These are phyloP conservation scores for Drosophila falleni DNA, from an alignment of 2,888 invertebrate species.

Conservation along the genomic window DNA sequence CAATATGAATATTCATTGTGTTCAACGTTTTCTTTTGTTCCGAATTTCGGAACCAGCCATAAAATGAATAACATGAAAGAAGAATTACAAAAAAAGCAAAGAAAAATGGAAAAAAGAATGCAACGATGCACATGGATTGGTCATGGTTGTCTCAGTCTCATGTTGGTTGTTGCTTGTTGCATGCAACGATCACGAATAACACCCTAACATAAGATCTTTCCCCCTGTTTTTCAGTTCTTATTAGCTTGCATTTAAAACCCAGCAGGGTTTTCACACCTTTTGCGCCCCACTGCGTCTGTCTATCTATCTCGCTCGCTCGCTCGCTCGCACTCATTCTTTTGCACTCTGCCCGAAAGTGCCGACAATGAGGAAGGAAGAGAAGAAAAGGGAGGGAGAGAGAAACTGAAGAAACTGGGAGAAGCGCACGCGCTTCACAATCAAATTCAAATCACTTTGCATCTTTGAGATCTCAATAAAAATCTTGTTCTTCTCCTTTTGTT, in stretches of 20 bases:
- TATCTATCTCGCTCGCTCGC: neutral
- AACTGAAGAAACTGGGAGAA: constrained; percentile 8
- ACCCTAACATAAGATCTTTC: constrained; percentile 39
- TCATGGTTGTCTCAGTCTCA: constrained; percentile 45
- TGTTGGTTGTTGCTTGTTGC: constrained; percentile 28
- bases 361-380: constrained; percentile 29
- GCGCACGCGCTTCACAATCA: constrained; percentile 79
- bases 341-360: constrained; percentile 24
- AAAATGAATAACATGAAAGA: constrained; percentile 10
- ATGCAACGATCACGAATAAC: constrained; percentile 52
- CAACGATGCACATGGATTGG: constrained; percentile 52
- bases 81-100: neutral
- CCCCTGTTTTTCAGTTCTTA: constrained; percentile 68
- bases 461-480: constrained; percentile 84
- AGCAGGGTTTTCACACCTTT: constrained; percentile 85
- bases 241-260: constrained; percentile 84
- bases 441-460: constrained; percentile 83
- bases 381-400: constrained; percentile 3
- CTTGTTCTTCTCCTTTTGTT: constrained; percentile 39
- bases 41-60: constrained; percentile 33
- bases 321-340: neutral
- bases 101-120: constrained; percentile 32
- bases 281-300: constrained; percentile 80
- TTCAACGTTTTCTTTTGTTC: constrained; percentile 10
- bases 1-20: constrained; percentile 29